Evolutionary conservation across 2,797 vertebrate genomes (phyloP).

Genomic region (Sciaenops ocellatus): DNA sequence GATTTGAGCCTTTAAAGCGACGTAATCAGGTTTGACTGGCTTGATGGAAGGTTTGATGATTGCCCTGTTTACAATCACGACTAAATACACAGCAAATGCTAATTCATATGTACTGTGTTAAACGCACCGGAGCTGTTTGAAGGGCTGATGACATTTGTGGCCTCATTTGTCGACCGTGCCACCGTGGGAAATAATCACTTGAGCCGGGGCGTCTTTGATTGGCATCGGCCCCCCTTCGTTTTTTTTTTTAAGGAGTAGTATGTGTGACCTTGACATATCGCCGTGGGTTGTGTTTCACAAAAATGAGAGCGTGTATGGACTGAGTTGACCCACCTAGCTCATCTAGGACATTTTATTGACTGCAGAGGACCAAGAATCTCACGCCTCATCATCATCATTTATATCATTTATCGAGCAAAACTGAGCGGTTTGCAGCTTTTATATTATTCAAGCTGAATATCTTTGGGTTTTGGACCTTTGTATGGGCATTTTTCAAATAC

Average conservation of each 20-base stretch:
- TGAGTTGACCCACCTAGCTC: accelerated
- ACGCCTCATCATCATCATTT: not conserved
- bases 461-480: not conserved
- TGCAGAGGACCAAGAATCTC: not conserved
- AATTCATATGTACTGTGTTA: constrained; percentile 17
- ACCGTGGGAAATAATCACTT: constrained; percentile 43
- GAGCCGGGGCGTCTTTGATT: constrained; percentile 44
- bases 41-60: constrained; percentile 48
- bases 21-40: constrained; percentile 66
- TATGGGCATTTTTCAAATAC: not conserved
- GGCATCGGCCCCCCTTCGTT: constrained; percentile 26
- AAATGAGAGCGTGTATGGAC: not conserved
- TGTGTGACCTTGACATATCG: constrained; percentile 38
- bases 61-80: constrained; percentile 45
- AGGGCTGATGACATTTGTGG: constrained; percentile 43
- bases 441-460: too few relatives aligned
- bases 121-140: constrained; percentile 26
- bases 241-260: not conserved
- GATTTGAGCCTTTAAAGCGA: constrained; percentile 42
- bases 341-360: not conserved
- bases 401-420: not conserved
- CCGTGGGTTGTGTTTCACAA: not conserved
- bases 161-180: not conserved
- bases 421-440: not conserved
- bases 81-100: constrained; percentile 27